These are phyloP conservation scores for Patella depressa DNA, from an alignment of 2,888 invertebrate genomes.

Conservation along the genomic window DNA sequence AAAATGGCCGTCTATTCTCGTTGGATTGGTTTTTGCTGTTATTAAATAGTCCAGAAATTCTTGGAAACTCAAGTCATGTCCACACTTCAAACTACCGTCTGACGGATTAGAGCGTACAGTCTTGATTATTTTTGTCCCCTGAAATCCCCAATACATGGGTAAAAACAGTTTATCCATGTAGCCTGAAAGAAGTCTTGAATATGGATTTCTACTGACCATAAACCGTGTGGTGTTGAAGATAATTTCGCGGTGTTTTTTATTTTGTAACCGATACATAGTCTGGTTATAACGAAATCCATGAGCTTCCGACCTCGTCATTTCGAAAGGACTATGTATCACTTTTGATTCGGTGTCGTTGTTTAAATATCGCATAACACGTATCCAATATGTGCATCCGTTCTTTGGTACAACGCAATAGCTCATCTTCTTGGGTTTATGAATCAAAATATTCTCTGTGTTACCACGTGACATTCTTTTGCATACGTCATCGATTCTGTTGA, in stretches of 20 bases:
- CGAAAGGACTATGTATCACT: conserved; percentile 31
- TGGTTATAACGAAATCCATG: conserved; percentile 35
- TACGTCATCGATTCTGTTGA: neutral
- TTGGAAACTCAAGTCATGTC: conserved; percentile 48
- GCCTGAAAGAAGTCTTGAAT: conserved; percentile 49
- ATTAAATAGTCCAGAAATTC: conserved; percentile 46
- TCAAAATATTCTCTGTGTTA: conserved; percentile 15
- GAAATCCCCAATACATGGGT: conserved; percentile 49
- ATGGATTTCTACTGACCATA: conserved; percentile 50
- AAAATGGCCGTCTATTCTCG: conserved; percentile 48
- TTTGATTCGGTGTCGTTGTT: conserved; percentile 33
- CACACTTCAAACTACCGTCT: conserved; percentile 34
- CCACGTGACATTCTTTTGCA: neutral
- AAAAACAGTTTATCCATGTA: conserved; percentile 53
- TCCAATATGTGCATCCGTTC: conserved; percentile 52
- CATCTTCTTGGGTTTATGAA: conserved; percentile 24
- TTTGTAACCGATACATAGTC: conserved; percentile 21
- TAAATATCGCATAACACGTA: conserved; percentile 43
- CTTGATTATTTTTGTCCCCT: conserved; percentile 34
- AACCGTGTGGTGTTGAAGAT: conserved; percentile 30
- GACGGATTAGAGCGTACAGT: conserved; percentile 20
- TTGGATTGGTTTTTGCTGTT: conserved; percentile 9
- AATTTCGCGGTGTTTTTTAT: conserved; percentile 18
- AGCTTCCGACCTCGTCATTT: conserved; percentile 33
- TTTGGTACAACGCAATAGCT: conserved; percentile 52